Conservation (phyloP, 2,113 vertebrate species). For the Platichthys flesus region DNA sequence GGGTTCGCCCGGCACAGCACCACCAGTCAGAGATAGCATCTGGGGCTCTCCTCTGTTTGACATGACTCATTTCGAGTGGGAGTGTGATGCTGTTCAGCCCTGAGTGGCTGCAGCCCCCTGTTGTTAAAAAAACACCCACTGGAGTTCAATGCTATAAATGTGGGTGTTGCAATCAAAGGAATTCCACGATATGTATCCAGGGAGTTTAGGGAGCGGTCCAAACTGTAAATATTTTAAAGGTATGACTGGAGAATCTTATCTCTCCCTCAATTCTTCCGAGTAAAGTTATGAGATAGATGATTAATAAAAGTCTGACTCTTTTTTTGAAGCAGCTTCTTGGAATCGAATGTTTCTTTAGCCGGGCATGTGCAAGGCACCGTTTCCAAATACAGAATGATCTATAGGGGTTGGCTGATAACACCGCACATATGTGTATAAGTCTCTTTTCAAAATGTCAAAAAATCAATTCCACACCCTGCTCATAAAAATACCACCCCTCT, state of each 20-base stretch:
- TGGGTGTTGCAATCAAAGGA: conserved; percentile 24
- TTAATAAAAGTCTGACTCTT: neutral
- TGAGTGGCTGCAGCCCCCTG: conserved; percentile 1
- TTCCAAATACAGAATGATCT: neutral
- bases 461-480: neutral
- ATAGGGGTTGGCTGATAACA: neutral
- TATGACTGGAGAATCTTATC: conserved; percentile 1
- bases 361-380: neutral
- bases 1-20: conserved; percentile 16
- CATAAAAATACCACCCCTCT: neutral
- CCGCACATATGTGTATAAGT: too few relatives aligned
- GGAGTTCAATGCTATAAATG: conserved; percentile 10
- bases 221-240: conserved; percentile 37
- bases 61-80: conserved; percentile 64
- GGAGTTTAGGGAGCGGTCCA: conserved; percentile 10
- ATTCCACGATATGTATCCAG: conserved; percentile 26
- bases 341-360: neutral
- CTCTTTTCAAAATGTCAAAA: neutral
- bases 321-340: neutral
- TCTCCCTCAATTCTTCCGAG: neutral
- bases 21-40: conserved; percentile 31
- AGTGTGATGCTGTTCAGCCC: conserved; percentile 35
- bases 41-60: conserved; percentile 65
- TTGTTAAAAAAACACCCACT: conserved; percentile 12
- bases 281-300: neutral